Conservation (phyloP, 2,888 invertebrate genomes). For the Capitulum mitella region DNA sequence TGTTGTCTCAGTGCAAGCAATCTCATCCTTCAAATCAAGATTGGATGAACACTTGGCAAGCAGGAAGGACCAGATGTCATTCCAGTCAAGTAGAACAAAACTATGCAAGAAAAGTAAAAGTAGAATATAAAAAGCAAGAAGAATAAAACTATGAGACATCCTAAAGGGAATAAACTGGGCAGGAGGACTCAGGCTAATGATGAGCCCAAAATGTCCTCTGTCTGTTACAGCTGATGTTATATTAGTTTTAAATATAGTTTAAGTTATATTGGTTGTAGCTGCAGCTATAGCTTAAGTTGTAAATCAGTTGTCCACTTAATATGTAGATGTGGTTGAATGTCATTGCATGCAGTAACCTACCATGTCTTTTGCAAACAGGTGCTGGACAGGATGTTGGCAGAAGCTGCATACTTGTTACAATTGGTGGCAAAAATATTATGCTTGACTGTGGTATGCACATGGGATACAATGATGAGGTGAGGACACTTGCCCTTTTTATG, state of each 20-base stretch:
- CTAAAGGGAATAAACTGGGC: neutral
- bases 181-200: neutral
- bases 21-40: neutral
- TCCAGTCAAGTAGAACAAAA: neutral
- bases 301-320: too few species aligned
- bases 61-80: neutral
- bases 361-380: slow-evolving; percentile 46
- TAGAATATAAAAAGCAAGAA: neutral
- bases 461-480: slow-evolving; percentile 82
- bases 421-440: slow-evolving; percentile 99
- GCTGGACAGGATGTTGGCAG: slow-evolving; percentile 97
- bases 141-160: neutral
- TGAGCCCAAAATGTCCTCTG: neutral
- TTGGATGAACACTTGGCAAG: neutral
- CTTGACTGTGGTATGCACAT: slow-evolving; percentile 99
- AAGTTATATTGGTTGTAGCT: too few species aligned
- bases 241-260: too few species aligned
- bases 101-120: neutral
- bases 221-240: too few species aligned
- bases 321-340: too few species aligned
- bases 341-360: too few species aligned
- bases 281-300: too few species aligned
- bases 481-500: too few species aligned
- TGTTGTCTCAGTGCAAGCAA: neutral
- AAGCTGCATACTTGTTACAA: slow-evolving; percentile 88